Conservation (phyloP, 2,113 vertebrate genomes). For the Cololabis saira region DNA sequence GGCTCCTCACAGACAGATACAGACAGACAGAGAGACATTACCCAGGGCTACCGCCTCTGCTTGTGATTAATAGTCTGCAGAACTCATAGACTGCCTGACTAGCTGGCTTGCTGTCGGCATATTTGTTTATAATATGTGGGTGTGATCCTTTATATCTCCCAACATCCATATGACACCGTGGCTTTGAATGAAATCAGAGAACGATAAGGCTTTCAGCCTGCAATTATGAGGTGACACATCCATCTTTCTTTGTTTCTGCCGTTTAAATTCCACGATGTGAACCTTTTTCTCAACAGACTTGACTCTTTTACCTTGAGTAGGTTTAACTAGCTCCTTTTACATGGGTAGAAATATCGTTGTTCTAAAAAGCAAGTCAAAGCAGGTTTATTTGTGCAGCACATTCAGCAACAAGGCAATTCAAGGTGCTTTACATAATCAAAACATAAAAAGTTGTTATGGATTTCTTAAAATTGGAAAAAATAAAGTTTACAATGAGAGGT, state of each 20-base stretch:
- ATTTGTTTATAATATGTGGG: constrained; percentile 70
- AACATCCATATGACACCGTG: constrained; percentile 60
- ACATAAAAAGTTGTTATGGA: no score
- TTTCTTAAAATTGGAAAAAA: no score
- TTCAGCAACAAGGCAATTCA: no score
- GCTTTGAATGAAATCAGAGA: constrained; percentile 48
- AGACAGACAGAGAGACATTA: constrained; percentile 51
- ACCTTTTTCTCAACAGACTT: constrained; percentile 14
- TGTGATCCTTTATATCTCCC: constrained; percentile 68
- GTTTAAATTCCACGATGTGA: constrained; percentile 12
- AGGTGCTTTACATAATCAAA: no score
- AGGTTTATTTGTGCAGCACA: no score
- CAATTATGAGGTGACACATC: constrained; percentile 43
- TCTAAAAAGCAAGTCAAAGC: constrained; percentile 11
- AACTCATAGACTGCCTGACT: constrained; percentile 55
- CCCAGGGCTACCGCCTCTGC: constrained; percentile 72
- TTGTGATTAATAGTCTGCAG: constrained; percentile 64
- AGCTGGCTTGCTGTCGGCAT: constrained; percentile 58
- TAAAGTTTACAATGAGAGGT: no score
- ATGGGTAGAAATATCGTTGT: not conserved
- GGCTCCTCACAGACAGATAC: constrained; percentile 37
- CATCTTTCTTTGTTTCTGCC: constrained; percentile 22
- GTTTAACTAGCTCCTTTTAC: not conserved
- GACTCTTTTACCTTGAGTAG: not conserved
- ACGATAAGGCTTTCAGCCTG: constrained; percentile 36